Percentiles rank a stretch among this genome's conserved stretches.
Conservation (phyloP, 2,888 invertebrate genomes). For the Venustoraphidia nigricollis region DNA sequence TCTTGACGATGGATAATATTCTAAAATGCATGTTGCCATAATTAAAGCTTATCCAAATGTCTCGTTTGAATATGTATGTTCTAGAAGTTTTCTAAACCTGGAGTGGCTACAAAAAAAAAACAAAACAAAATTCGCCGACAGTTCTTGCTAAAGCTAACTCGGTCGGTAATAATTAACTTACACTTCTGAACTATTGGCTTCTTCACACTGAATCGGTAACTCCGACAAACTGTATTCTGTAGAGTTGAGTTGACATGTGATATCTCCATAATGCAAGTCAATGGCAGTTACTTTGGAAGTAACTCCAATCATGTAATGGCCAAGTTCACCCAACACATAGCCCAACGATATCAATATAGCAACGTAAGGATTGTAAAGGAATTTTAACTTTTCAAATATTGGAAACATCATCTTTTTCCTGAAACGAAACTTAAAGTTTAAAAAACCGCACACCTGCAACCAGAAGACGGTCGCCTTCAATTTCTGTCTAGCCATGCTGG, state of each 20-base stretch:
- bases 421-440: conserved; percentile 8
- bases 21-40: too few relatives aligned
- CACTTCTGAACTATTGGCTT: conserved; percentile 35
- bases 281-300: conserved; percentile 76
- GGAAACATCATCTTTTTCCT: conserved; percentile 24
- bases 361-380: conserved; percentile 65
- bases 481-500: too few relatives aligned
- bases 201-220: conserved; percentile 37
- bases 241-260: conserved; percentile 64
- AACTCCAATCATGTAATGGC: conserved; percentile 78
- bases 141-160: too few relatives aligned
- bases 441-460: too few relatives aligned
- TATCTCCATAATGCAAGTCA: conserved; percentile 75
- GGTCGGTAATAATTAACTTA: conserved; percentile 20
- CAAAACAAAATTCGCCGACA: too few relatives aligned
- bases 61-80: too few relatives aligned
- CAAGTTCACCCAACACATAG: conserved; percentile 74
- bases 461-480: too few relatives aligned
- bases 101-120: too few relatives aligned
- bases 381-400: conserved; percentile 40
- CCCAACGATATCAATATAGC: conserved; percentile 65
- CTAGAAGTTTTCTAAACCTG: too few relatives aligned
- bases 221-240: conserved; percentile 35
- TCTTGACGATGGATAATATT: too few relatives aligned
- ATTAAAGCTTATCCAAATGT: too few relatives aligned